Evolutionary conservation across 2,888 invertebrate species (phyloP), one percentile per base, ranked within the genome.

Genomic region (Drosophila recens): DNA sequence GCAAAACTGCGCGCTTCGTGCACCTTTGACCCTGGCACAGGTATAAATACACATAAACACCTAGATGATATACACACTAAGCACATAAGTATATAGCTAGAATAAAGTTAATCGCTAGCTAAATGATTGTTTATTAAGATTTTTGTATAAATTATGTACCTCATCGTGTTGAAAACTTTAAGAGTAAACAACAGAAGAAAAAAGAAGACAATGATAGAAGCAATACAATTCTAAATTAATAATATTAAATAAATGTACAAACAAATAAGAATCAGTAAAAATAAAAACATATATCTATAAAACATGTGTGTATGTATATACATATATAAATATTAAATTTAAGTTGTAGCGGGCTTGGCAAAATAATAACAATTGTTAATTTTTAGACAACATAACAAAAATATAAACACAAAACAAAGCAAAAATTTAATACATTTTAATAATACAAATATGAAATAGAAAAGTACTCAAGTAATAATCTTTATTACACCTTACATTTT

Each of bases 261-360:
- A 82, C 72, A 78, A 67, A 62, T 57, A 70, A 73, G 52, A 30
- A 45, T 5, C 0, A 5, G 5, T 15, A 15, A 48, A 30, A 15
- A n/a, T n/a, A 36, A 15, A 49, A 49, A 45, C 62, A 57, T 67
- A 61, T 45, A 54, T 62, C 23, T 62, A 38, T 51, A 10, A 30
- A 13, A n/a, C n/a, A n/a, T 13, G 4, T 4, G n/a, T n/a, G 13
- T 5, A 36, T 5, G 4, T n/a, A 20, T 67, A 68, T 65, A 51
- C n/a, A 40, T 48, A 48, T 49, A 57, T 23, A 20, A 36, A 63
- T 51, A 58, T 33, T 36, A 52, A 70, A 45, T 34, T 3, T 84
- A 88, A 84, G 75, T 75, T 83, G 68, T 79, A 88, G 83, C 85
- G 87, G 89, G 87, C 89, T 87, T 83, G 89, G 89, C 87, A 80